phyloP scores from a whole-genome alignment of 2,113 vertebrate genomes.

The Phylloscopus trochilus region DNA sequence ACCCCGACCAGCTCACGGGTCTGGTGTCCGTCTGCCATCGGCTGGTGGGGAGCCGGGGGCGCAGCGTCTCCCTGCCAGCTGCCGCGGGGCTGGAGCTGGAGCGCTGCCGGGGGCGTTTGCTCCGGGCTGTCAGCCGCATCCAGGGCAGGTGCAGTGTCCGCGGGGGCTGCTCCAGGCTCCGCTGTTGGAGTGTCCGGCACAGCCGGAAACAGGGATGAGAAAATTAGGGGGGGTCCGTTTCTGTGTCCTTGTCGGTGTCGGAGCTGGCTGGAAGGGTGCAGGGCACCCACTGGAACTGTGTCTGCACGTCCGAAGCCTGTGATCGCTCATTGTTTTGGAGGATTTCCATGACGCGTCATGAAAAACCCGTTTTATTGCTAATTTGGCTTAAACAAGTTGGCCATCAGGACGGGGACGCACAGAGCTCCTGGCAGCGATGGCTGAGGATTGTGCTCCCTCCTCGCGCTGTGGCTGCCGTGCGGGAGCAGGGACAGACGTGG shows the following conservation, averaged over 20 bases:
- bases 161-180: neutral
- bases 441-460: neutral
- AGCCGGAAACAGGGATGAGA: neutral
- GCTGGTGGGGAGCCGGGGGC: neutral
- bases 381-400: slow-evolving; percentile 38
- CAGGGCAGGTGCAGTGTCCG: neutral
- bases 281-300: neutral
- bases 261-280: neutral
- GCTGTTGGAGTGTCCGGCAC: neutral
- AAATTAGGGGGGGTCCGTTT: neutral
- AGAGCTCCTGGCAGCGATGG: neutral
- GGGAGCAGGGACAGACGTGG: neutral
- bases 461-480: neutral
- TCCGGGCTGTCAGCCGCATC: neutral
- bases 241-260: neutral
- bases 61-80: neutral
- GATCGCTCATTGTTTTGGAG: neutral
- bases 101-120: neutral
- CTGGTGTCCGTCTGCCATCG: neutral
- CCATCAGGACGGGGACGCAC: neutral
- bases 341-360: slow-evolving; percentile 4
- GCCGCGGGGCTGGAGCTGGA: neutral
- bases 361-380: slow-evolving; percentile 37
- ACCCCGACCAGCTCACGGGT: neutral
- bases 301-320: neutral